phyloP scores from a whole-genome alignment of 2,797 vertebrate genomes.

The Schizothorax lantsangensis region DNA sequence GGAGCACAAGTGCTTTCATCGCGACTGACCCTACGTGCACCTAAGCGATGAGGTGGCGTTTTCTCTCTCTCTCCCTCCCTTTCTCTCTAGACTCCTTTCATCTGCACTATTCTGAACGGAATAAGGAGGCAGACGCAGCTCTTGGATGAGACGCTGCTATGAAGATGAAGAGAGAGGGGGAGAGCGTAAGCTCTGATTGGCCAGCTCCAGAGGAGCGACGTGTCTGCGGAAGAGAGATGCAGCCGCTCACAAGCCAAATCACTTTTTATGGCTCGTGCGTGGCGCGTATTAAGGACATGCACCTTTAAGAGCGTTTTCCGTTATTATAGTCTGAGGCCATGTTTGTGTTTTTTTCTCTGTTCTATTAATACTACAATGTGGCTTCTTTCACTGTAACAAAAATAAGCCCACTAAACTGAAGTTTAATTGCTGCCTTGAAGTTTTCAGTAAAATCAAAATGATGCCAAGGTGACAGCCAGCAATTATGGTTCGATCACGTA shows the following conservation, averaged over 20 bases:
- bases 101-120: conserved; percentile 56
- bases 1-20: conserved; percentile 35
- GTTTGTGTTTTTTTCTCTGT: not conserved
- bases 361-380: not conserved
- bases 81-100: conserved; percentile 51
- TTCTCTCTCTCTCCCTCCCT: conserved; percentile 41
- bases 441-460: not conserved
- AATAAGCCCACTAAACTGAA: too few species aligned
- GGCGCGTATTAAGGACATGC: not conserved
- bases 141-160: conserved; percentile 43
- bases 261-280: conserved; percentile 38
- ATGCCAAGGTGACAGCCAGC: not conserved
- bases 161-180: conserved; percentile 46
- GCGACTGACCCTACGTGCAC: conserved; percentile 46
- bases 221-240: conserved; percentile 62
- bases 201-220: conserved; percentile 58
- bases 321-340: not conserved
- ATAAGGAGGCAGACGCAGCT: conserved; percentile 84
- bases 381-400: not conserved
- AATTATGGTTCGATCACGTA: not conserved
- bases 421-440: not conserved
- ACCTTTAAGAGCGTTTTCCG: not conserved
- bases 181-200: conserved; percentile 53
- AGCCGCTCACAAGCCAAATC: conserved; percentile 54
- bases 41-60: conserved; percentile 64